Evolutionary conservation across 2,797 vertebrate genomes (phyloP), one percentile per base, ranked within the genome.

Genomic region (Scolopax bukidnonensis): DNA sequence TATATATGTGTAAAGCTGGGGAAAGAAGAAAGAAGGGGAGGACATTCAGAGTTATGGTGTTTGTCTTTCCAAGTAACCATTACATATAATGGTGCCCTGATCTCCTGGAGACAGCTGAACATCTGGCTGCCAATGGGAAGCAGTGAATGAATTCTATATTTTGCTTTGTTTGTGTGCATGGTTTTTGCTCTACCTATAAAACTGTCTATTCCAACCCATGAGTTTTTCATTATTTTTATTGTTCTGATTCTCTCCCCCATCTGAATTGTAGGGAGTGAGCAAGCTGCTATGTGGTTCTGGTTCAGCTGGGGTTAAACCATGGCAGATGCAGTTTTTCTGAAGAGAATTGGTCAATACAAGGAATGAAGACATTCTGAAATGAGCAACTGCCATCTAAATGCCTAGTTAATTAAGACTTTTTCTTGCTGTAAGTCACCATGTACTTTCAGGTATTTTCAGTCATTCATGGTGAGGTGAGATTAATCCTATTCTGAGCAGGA

Each of bases 11-110:
- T 36, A 41, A 63, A 63, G 38, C 27, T 30, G 60, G 27, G 12
- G 19, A 40, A 41, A 63, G 36, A 60, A 60, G 18, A 20, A 63
- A 9, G 38, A 63, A 30, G 38, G 6, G 17, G 18, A 9, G 27
- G 38, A 30, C 3, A 10, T 30, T 41, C 4, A 6, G 38, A 63
- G 27, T 63, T 30, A 41, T 0, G 6, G 18, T 1, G 3, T 63
- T 41, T 63, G 12, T 41, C 27, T 61, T 61, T 18, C 18, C 12
- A 30, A 41, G 60, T 41, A 63, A 30, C 18, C 1, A 3, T 30
- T 41, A 30, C 18, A 13, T 18, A 17, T 61, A 19, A 40, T 20
- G 16, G 36, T 13, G 38, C 38, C 27, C 38, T 40, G 27, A 38
- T 61, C 38, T 61, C 25, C 60, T 41, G 12, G 38, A 40, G 9